Conservation (phyloP, 2,113 vertebrate species). For the Mungos mungo region DNA sequence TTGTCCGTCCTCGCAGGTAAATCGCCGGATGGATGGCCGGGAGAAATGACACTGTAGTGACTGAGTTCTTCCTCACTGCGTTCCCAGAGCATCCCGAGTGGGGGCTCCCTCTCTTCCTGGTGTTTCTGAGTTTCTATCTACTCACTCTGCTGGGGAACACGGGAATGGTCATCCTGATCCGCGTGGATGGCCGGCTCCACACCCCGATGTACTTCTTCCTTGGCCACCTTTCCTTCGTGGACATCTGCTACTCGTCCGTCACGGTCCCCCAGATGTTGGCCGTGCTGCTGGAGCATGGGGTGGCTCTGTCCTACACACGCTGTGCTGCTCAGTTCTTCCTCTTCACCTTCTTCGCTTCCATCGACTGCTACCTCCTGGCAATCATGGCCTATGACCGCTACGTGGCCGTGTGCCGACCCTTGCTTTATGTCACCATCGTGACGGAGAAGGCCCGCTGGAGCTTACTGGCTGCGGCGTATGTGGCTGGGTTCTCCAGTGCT, state of each 20-base stretch:
- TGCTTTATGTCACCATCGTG: slow-evolving; percentile 43
- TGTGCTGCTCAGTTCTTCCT: slow-evolving; percentile 66
- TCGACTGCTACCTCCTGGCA: slow-evolving; percentile 70
- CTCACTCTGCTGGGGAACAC: slow-evolving; percentile 67
- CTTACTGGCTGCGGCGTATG: neutral
- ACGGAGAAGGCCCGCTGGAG: neutral
- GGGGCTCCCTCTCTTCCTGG: slow-evolving; percentile 48
- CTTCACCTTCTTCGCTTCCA: slow-evolving; percentile 64
- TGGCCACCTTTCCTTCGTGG: slow-evolving; percentile 62
- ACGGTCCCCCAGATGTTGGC: slow-evolving; percentile 56
- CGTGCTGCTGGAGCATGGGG: neutral
- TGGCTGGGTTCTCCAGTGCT: slow-evolving; percentile 55
- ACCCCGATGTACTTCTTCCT: slow-evolving; percentile 78
- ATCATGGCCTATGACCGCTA: slow-evolving; percentile 73
- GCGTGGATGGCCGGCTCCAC: slow-evolving; percentile 42
- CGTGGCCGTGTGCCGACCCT: slow-evolving; percentile 50
- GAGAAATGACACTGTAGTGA: neutral
- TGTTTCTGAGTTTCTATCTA: slow-evolving; percentile 65
- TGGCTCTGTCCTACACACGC: neutral
- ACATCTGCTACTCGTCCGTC: slow-evolving; percentile 51
- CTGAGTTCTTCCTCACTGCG: slow-evolving; percentile 11
- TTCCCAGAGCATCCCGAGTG: slow-evolving; percentile 23
- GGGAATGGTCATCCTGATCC: slow-evolving; percentile 49
- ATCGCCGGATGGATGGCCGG: neutral
- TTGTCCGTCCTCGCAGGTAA: neutral